Conservation (phyloP, 2,113 vertebrate species). For the Copsychus sechellarum region DNA sequence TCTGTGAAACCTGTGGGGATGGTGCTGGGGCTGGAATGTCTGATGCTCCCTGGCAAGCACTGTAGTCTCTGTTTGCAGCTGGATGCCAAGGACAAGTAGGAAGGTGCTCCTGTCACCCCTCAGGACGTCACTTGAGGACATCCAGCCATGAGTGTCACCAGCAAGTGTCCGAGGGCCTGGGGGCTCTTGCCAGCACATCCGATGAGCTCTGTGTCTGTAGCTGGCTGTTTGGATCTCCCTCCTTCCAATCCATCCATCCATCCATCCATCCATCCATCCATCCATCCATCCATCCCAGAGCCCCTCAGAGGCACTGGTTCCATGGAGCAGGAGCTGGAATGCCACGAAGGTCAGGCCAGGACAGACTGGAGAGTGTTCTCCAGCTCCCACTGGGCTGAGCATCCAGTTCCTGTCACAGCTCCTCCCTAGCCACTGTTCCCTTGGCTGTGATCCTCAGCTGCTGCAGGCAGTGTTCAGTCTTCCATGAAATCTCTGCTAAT, state of each 20-base stretch:
- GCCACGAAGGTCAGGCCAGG: neutral
- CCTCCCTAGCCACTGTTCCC: neutral
- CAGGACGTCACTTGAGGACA: accelerated
- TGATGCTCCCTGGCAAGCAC: neutral
- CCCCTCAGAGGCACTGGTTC: neutral
- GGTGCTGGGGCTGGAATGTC: neutral
- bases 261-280: too few species aligned
- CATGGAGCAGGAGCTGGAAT: neutral
- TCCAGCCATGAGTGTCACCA: neutral
- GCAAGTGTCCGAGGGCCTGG: neutral
- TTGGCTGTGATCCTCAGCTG: neutral
- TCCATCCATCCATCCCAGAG: neutral
- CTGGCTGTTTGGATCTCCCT: neutral
- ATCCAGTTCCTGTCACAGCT: neutral
- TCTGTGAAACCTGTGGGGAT: neutral
- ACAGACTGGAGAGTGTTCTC: neutral
- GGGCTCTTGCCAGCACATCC: accelerated
- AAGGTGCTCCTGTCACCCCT: neutral
- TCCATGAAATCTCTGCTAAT: neutral
- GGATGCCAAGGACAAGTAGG: constrained; percentile 30
- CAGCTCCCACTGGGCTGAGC: neutral
- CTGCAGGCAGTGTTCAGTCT: neutral
- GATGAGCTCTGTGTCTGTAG: accelerated
- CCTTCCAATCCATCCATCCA: accelerated
- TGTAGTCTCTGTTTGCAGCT: constrained; percentile 39